A percentile compares a stretch with the other conserved stretches of the same genome.
phyloP scores from a whole-genome alignment of 2,888 invertebrate genomes.

The Serrognathus titanus region DNA sequence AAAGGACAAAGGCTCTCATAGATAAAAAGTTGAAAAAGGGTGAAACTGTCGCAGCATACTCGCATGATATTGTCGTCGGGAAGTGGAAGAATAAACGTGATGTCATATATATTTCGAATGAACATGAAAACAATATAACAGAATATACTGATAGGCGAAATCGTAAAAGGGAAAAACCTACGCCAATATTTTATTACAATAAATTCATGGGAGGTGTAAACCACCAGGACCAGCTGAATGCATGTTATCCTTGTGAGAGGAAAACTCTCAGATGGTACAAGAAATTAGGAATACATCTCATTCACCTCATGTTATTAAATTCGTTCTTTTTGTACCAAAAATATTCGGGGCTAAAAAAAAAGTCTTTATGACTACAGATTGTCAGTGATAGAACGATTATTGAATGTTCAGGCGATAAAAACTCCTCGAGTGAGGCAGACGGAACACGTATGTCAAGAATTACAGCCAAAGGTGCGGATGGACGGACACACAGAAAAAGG shows the following conservation, averaged over 20 bases:
- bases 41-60: slow-evolving; percentile 16
- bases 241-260: slow-evolving; percentile 23
- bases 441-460: too few species aligned
- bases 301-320: slow-evolving; percentile 23
- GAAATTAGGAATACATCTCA: slow-evolving; percentile 22
- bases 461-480: too few species aligned
- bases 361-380: too few species aligned
- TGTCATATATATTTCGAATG: slow-evolving; percentile 24
- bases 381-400: too few species aligned
- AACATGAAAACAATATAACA: slow-evolving; percentile 19
- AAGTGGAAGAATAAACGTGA: slow-evolving; percentile 28
- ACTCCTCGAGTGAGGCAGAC: too few species aligned
- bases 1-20: too few species aligned
- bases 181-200: slow-evolving; percentile 20
- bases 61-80: slow-evolving; percentile 13
- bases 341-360: not conserved
- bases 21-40: slow-evolving; percentile 20
- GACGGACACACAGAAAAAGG: too few species aligned
- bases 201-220: slow-evolving; percentile 22
- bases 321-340: slow-evolving; percentile 20
- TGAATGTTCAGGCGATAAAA: too few species aligned
- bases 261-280: slow-evolving; percentile 23
- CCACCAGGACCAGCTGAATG: slow-evolving; percentile 22
- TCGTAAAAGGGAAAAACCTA: slow-evolving; percentile 14
- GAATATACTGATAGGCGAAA: slow-evolving; percentile 9